Percentiles rank a stretch among this genome's conserved stretches.
Evolutionary conservation across 1,140 invertebrate species (phyloP).

Genomic region (Calliphora vicina): DNA sequence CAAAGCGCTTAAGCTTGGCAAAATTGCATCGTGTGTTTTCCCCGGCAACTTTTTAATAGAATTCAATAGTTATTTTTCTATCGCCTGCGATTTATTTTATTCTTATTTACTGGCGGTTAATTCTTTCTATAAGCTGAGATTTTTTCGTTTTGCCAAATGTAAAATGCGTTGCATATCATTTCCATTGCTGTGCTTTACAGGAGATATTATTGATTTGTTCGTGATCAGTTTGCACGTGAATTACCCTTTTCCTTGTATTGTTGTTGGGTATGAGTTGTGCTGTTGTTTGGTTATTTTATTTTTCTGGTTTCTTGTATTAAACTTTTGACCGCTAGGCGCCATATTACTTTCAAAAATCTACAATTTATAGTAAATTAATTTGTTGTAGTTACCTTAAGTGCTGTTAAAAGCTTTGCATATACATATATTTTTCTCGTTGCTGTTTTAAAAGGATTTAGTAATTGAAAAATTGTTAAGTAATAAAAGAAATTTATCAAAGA

Average conservation of each 20-base stretch:
- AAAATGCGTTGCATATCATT: slow-evolving; percentile 18
- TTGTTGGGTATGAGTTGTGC: neutral
- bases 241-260: neutral
- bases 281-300: neutral
- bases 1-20: neutral
- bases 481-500: neutral
- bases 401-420: neutral
- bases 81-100: slow-evolving; percentile 29
- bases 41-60: neutral
- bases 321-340: slow-evolving; percentile 29
- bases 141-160: neutral
- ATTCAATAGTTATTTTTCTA: slow-evolving; percentile 35
- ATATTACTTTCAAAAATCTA: slow-evolving; percentile 28
- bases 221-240: slow-evolving; percentile 28
- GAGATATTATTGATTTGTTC: slow-evolving; percentile 25
- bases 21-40: slow-evolving; percentile 33
- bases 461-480: slow-evolving; percentile 3
- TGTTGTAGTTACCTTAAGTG: slow-evolving; percentile 21
- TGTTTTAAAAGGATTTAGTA: neutral
- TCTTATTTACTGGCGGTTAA: slow-evolving; percentile 12
- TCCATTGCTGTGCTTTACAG: neutral
- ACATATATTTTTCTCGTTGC: neutral
- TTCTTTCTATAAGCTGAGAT: neutral
- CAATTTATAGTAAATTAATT: slow-evolving; percentile 31
- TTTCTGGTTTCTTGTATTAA: neutral